A percentile compares a stretch with the other conserved stretches of the same genome.
These are phyloP conservation scores for Nebria salina DNA, from an alignment of 2,888 invertebrate species.

Conservation along the genomic window DNA sequence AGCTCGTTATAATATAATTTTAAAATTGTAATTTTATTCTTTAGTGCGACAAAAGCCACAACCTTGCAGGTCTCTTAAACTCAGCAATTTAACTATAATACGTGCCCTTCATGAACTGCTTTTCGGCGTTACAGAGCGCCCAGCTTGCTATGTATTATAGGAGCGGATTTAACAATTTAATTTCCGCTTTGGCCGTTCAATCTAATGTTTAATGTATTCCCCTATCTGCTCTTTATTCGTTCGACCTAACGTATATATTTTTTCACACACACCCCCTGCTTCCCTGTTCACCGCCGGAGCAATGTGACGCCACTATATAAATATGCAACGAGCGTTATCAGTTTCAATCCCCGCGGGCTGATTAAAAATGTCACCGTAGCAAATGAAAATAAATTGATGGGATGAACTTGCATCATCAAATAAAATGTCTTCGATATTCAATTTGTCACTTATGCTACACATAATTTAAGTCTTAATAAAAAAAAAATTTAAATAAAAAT, in stretches of 20 bases:
- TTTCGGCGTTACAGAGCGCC: not conserved
- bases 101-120: not conserved
- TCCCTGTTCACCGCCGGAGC: not conserved
- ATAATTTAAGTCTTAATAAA: no score
- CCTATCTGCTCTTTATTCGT: not conserved
- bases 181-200: slow-evolving; percentile 37
- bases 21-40: no score
- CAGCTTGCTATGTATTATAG: not conserved
- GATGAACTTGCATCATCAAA: slow-evolving; percentile 15
- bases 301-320: slow-evolving; percentile 33
- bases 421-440: not conserved
- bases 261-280: not conserved
- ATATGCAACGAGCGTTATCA: slow-evolving; percentile 35
- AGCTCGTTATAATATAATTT: no score
- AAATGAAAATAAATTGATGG: slow-evolving; percentile 43
- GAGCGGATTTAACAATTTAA: slow-evolving; percentile 43
- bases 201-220: slow-evolving; percentile 42
- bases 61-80: not conserved
- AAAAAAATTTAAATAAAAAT: no score
- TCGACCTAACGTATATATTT: not conserved
- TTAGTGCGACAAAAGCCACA: no score
- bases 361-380: slow-evolving; percentile 41
- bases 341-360: slow-evolving; percentile 30
- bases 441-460: not conserved
- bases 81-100: not conserved